A percentile compares a stretch with the other conserved stretches of the same genome.
These are phyloP conservation scores for Netelia fuscicornis DNA, from an alignment of 2,888 invertebrate species.

Conservation along the genomic window DNA sequence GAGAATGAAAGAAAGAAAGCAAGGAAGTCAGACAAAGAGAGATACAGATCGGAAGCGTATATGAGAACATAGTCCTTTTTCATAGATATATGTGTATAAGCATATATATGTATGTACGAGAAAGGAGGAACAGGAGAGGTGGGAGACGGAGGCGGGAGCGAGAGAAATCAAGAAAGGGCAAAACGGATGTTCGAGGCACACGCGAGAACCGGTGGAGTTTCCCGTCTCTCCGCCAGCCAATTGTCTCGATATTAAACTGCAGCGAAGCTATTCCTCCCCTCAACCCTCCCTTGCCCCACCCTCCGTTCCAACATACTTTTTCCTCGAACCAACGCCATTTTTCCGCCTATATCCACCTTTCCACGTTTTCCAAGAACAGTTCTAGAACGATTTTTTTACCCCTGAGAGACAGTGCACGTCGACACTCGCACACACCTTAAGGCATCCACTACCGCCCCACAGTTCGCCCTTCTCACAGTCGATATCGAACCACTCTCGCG, in stretches of 20 bases:
- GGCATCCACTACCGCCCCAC: not conserved
- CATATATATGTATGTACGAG: slow-evolving; percentile 8
- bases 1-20: slow-evolving; percentile 10
- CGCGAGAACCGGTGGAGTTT: slow-evolving; percentile 36
- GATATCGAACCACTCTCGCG: not conserved
- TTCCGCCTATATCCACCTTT: slow-evolving; percentile 24
- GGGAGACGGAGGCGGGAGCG: not conserved
- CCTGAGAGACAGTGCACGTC: slow-evolving; percentile 27
- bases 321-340: slow-evolving; percentile 50
- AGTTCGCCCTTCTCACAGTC: slow-evolving; percentile 14
- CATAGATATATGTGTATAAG: slow-evolving; percentile 13
- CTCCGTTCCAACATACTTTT: slow-evolving; percentile 34
- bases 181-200: slow-evolving; percentile 49
- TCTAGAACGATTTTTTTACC: slow-evolving; percentile 24
- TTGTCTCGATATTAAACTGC: slow-evolving; percentile 71
- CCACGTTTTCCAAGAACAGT: slow-evolving; percentile 46
- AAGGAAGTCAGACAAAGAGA: slow-evolving; percentile 25
- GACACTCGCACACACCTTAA: slow-evolving; percentile 15
- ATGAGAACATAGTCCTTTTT: slow-evolving; percentile 13
- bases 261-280: slow-evolving; percentile 33
- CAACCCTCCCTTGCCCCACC: slow-evolving; percentile 5
- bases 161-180: slow-evolving; percentile 24
- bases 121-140: slow-evolving; percentile 4
- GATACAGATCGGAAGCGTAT: slow-evolving; percentile 36
- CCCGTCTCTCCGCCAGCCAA: slow-evolving; percentile 63